A percentile compares a stretch with the other conserved stretches of the same genome.
phyloP scores from a whole-genome alignment of 2,797 vertebrate genomes.

The Bradypodion ventrale region DNA sequence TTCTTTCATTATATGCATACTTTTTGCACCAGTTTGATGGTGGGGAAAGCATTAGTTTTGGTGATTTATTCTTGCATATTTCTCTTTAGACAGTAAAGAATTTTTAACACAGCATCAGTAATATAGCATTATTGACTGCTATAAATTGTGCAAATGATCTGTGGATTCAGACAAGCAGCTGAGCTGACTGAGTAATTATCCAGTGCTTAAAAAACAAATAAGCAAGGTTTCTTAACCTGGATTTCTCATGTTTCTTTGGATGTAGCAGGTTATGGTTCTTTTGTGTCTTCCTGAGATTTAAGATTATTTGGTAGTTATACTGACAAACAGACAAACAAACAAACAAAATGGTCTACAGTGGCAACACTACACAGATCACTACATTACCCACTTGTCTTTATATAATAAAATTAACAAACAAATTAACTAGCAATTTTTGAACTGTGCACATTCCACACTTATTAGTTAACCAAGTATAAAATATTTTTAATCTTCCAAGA shows the following conservation, averaged over 20 bases:
- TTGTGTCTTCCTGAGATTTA: background rate
- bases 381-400: background rate
- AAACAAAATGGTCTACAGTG: background rate
- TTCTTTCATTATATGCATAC: constrained; percentile 35
- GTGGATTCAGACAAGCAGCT: background rate
- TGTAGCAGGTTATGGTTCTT: background rate
- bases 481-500: background rate
- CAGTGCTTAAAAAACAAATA: background rate
- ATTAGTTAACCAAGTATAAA: background rate
- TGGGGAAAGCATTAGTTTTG: background rate
- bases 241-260: background rate
- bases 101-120: constrained; percentile 64
- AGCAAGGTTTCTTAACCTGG: background rate
- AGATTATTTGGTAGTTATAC: background rate
- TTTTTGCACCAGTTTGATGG: background rate
- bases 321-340: background rate
- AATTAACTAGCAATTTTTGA: constrained; percentile 56
- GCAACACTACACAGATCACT: background rate
- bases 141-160: constrained; percentile 62
- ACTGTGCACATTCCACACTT: background rate
- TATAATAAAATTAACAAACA: constrained; percentile 65
- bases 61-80: constrained; percentile 42
- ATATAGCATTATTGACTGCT: constrained; percentile 68
- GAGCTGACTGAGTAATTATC: background rate
- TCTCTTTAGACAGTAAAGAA: constrained; percentile 60